phyloP scores from a whole-genome alignment of 2,888 invertebrate species.

The Podabrus alpinus region DNA sequence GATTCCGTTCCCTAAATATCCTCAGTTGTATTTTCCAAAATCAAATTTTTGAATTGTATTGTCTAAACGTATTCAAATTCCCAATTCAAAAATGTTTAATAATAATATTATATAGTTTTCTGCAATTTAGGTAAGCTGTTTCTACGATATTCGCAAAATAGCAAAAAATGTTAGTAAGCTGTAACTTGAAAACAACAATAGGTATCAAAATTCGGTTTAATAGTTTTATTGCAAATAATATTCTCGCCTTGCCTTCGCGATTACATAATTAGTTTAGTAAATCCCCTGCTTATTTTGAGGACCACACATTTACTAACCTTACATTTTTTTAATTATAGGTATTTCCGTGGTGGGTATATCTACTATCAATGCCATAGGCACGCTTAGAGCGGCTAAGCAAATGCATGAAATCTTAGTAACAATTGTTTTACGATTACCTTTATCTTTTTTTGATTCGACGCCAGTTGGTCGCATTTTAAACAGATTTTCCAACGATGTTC shows the following conservation, averaged over 20 bases:
- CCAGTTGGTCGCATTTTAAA: slow-evolving; percentile 67
- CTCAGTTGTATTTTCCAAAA: too few relatives aligned
- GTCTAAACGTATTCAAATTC: too few relatives aligned
- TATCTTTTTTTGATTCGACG: slow-evolving; percentile 65
- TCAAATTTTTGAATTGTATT: too few relatives aligned
- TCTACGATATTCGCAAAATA: too few relatives aligned
- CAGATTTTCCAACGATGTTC: slow-evolving; percentile 64
- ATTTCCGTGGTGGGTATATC: slow-evolving; percentile 52
- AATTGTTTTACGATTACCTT: slow-evolving; percentile 60
- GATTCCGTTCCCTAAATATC: too few relatives aligned
- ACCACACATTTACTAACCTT: not conserved
- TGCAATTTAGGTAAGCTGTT: too few relatives aligned
- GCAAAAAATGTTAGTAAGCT: too few relatives aligned
- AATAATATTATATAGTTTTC: too few relatives aligned
- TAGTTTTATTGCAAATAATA: not conserved
- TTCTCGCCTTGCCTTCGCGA: not conserved
- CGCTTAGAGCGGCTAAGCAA: slow-evolving; percentile 50
- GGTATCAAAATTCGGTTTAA: too few relatives aligned
- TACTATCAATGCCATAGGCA: slow-evolving; percentile 55
- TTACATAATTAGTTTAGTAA: not conserved
- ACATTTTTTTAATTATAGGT: slow-evolving; percentile 40
- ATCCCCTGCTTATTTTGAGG: not conserved
- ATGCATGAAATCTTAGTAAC: slow-evolving; percentile 58
- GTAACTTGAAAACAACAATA: not conserved
- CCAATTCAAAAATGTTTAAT: too few relatives aligned